Evolutionary conservation across 2,797 vertebrate species (phyloP).

Genomic region (Tiaroga cobitis): DNA sequence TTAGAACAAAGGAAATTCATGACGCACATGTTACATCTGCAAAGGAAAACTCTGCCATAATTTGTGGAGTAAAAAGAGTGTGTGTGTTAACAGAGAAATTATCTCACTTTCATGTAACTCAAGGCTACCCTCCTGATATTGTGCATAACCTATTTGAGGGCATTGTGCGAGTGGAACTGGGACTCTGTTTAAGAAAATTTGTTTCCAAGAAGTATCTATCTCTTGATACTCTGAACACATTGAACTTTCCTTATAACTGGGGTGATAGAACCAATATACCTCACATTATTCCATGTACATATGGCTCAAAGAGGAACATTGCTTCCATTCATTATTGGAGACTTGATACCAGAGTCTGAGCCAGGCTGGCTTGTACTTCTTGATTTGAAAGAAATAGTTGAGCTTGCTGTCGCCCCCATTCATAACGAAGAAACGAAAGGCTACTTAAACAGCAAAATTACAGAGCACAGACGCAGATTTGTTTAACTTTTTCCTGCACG

Average conservation of each 20-base stretch:
- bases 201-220: neutral
- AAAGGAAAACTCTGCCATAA: neutral
- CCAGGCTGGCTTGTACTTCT: constrained; percentile 36
- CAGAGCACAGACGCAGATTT: constrained; percentile 31
- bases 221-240: neutral
- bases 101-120: neutral
- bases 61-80: neutral
- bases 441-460: constrained; percentile 4
- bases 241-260: neutral
- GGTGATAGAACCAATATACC: constrained; percentile 44
- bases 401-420: constrained; percentile 35
- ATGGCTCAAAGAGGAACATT: neutral
- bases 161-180: neutral
- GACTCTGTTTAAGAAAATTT: neutral
- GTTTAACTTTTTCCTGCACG: constrained; percentile 29
- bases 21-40: neutral
- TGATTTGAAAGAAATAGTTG: constrained; percentile 43
- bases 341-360: constrained; percentile 44
- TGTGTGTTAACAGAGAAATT: constrained; percentile 1
- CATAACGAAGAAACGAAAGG: neutral
- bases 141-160: neutral
- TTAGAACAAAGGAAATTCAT: constrained; percentile 18
- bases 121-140: neutral
- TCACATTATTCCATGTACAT: constrained; percentile 35
- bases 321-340: constrained; percentile 55